Evolutionary conservation across 2,113 vertebrate genomes (phyloP).

Genomic region (Corydoras maculifer): DNA sequence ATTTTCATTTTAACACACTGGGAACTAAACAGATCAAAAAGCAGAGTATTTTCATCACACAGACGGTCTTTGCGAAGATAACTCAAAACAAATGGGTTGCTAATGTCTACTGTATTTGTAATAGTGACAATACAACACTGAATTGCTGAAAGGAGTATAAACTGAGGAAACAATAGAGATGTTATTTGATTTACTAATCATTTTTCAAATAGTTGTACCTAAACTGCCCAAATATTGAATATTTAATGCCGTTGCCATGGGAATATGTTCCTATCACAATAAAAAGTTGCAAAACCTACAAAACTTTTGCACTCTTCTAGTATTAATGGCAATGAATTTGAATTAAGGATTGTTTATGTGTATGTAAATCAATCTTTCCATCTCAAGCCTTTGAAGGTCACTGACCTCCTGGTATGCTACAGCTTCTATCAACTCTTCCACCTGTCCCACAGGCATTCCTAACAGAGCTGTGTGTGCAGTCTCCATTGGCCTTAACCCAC

Average conservation of each 20-base stretch:
- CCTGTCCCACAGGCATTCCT: constrained; percentile 47
- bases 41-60: background rate
- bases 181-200: too few relatives aligned
- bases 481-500: constrained; percentile 27
- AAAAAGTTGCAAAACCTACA: background rate
- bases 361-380: constrained; percentile 25
- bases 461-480: constrained; percentile 34
- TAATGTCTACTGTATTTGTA: too few relatives aligned
- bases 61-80: background rate
- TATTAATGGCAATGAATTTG: background rate
- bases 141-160: too few relatives aligned
- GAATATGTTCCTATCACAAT: too few relatives aligned
- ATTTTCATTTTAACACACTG: too few relatives aligned
- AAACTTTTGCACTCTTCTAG: background rate
- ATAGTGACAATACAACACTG: too few relatives aligned
- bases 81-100: too few relatives aligned
- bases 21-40: too few relatives aligned
- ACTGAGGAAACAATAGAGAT: too few relatives aligned
- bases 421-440: constrained; percentile 35
- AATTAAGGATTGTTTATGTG: constrained; percentile 2
- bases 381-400: constrained; percentile 18
- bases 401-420: constrained; percentile 17
- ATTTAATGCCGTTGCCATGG: too few relatives aligned
- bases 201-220: too few relatives aligned
- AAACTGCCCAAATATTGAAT: too few relatives aligned